A percentile compares a stretch with the other conserved stretches of the same genome.
Evolutionary conservation across 1,140 invertebrate species (phyloP).

Genomic region (Brachionus plicatilis): DNA sequence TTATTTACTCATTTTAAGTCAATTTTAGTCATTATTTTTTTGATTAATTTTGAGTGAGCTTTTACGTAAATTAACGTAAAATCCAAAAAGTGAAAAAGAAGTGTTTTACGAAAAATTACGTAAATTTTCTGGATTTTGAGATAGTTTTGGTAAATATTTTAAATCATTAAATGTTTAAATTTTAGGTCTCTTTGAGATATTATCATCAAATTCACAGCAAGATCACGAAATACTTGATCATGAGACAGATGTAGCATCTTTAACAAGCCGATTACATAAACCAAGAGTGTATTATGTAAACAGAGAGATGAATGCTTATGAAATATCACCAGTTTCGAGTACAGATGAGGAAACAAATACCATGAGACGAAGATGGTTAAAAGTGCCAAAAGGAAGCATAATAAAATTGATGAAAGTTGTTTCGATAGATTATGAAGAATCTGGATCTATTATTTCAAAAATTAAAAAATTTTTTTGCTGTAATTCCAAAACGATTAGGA

Average conservation of each 20-base stretch:
- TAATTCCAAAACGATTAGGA: neutral
- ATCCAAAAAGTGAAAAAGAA: no score
- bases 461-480: neutral
- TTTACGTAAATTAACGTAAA: no score
- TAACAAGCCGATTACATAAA: neutral
- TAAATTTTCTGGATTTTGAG: no score
- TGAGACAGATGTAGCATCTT: slow-evolving; percentile 25
- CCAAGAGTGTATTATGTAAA: slow-evolving; percentile 23
- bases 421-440: slow-evolving; percentile 27
- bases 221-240: slow-evolving; percentile 15
- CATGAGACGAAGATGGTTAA: neutral
- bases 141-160: no score
- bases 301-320: slow-evolving; percentile 13
- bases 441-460: neutral
- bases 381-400: neutral
- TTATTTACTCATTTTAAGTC: no score
- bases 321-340: neutral
- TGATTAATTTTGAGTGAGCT: no score
- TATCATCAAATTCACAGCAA: neutral
- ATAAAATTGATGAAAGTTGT: neutral
- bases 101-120: no score
- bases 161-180: neutral
- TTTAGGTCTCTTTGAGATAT: slow-evolving; percentile 26
- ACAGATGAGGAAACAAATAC: neutral
- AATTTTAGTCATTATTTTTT: no score